Evolutionary conservation across 2,797 vertebrate species (phyloP), one percentile per base, ranked within the genome.

Genomic region (Rhinogobio ventralis): DNA sequence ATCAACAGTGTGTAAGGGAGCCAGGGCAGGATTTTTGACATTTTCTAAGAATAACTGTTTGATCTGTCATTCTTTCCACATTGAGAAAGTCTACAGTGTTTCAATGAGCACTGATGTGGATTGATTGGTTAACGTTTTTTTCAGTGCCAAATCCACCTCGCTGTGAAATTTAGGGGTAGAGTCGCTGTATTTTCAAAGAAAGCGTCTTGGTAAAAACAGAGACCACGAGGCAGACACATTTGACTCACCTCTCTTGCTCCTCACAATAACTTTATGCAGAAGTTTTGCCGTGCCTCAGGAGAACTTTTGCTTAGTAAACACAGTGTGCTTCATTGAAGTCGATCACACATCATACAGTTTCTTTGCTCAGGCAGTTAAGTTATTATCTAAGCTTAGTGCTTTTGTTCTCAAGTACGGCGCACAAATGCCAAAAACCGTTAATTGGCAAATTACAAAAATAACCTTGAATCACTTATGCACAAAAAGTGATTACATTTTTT

Each of bases 1-100:
- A 93, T 90, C 86, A 89, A 87, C 78, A 88, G 89, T 76, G 78
- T 10, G 80, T 77, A 77, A 79, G 33, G 55, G 75, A 82, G 67
- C 55, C 8, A 19, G 55, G 73, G 76, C 64, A 81, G 66, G 57
- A 33, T 84, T 88, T 86, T 68, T 69, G 19, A 72, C 84, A 81
- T 79, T 89, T 85, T 76, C 67, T 74, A 81, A 79, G 68, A 79
- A 90, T 81, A 82, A 85, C 23, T 42, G 82, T 64, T 89, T 90
- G 42, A 17, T 81, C 30, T 71, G 67, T 78, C 30, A 86, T 87
- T 87, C 74, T 81, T 87, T 89, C 69, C 83, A 86, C 66, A 82
- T 64, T 85, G 81, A 66, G 30, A 79, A 83, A 75, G 67, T 62
- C 67, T 62, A 11, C 39, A n/a, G 36, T 4, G 53, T 36, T 72